Percentiles rank a stretch among this genome's conserved stretches.
Evolutionary conservation across 2,888 invertebrate genomes (phyloP).

Genomic region (Nephrotoma flavescens): DNA sequence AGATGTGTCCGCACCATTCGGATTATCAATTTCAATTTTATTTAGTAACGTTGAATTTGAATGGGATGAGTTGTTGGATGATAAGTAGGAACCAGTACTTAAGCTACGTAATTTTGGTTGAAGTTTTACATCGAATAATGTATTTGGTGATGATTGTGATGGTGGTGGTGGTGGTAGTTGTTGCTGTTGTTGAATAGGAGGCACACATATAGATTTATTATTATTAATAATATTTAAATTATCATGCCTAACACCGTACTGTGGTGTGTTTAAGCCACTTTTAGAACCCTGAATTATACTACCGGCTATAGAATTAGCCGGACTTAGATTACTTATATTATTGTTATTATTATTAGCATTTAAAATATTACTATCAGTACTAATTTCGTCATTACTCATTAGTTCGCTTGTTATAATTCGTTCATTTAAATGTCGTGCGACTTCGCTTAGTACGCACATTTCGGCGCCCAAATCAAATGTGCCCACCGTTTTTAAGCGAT

Average conservation of each 20-base stretch:
- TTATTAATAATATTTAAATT: background rate
- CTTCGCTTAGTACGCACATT: slow-evolving; percentile 13
- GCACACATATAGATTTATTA: background rate
- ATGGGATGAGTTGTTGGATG: background rate
- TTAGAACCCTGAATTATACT: slow-evolving; percentile 1
- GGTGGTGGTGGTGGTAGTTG: background rate
- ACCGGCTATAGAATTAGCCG: background rate
- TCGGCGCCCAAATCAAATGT: slow-evolving; percentile 16
- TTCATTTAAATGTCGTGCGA: slow-evolving; percentile 14
- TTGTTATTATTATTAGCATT: slow-evolving; percentile 4
- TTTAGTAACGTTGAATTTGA: background rate
- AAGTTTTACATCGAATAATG: background rate
- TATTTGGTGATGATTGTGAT: background rate
- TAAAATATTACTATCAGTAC: slow-evolving; percentile 1
- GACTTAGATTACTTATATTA: background rate
- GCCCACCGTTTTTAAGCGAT: slow-evolving; percentile 16
- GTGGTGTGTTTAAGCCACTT: slow-evolving; percentile 4
- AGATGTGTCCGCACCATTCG: background rate
- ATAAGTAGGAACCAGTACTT: slow-evolving; percentile 12
- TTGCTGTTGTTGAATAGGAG: slow-evolving; percentile 11
- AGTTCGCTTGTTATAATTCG: slow-evolving; percentile 12
- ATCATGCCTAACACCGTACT: background rate
- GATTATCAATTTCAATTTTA: background rate
- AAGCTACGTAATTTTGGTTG: slow-evolving; percentile 11
- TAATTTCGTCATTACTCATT: background rate